Percentiles rank a stretch among this genome's conserved stretches.
These are phyloP conservation scores for Eupeodes corollae DNA, from an alignment of 1,140 invertebrate genomes.

Conservation along the genomic window DNA sequence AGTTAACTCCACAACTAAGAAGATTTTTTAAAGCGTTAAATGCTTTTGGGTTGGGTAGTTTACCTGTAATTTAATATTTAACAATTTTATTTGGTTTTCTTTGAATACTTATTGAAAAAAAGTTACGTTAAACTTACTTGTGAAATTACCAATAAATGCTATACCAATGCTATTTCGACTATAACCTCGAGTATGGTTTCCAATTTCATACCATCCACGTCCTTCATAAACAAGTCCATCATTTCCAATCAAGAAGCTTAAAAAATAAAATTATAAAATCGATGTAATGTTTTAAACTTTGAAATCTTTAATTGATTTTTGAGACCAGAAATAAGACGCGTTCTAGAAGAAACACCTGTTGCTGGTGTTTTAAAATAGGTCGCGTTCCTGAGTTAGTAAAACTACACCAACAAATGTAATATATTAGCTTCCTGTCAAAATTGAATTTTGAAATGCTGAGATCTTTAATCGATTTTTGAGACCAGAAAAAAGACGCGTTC, in stretches of 20 bases:
- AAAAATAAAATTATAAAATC: neutral
- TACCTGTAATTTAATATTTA: slow-evolving; percentile 35
- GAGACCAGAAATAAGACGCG: no score
- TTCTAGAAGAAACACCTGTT: no score
- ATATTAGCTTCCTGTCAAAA: no score
- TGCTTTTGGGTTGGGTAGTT: slow-evolving; percentile 42
- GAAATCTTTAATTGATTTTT: no score
- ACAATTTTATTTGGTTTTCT: slow-evolving; percentile 22
- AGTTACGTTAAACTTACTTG: slow-evolving; percentile 35
- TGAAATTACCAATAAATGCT: slow-evolving; percentile 58
- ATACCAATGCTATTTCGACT: slow-evolving; percentile 55
- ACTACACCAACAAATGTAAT: no score
- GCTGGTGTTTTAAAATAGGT: no score
- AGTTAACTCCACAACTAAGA: slow-evolving; percentile 47
- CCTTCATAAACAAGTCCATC: slow-evolving; percentile 70
- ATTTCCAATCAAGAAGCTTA: slow-evolving; percentile 62
- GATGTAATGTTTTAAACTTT: no score
- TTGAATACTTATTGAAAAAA: no score
- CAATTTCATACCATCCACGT: slow-evolving; percentile 57
- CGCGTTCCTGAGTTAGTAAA: no score
- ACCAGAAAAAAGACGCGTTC: no score
- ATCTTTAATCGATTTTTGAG: no score
- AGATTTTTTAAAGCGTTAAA: slow-evolving; percentile 48
- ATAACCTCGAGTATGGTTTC: slow-evolving; percentile 56
- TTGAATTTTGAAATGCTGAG: no score